Percentiles rank a stretch among this genome's conserved stretches.
Conservation (phyloP, 2,888 invertebrate genomes). For the Macrophya annulata region DNA sequence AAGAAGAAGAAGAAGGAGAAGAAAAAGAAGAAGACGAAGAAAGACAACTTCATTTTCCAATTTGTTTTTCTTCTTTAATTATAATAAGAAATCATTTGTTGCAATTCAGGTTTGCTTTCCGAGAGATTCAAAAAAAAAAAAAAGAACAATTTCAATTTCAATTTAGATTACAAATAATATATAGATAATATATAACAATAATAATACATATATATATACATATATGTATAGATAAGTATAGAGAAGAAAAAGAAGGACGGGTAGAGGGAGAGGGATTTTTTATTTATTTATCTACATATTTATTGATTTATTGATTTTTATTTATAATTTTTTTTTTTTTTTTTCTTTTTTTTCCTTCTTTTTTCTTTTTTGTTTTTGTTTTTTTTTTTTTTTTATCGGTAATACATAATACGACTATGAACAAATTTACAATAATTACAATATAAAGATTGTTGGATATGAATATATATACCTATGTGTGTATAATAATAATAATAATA, state of each 20-base stretch:
- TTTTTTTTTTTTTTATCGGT: constrained; percentile 31
- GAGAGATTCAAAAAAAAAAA: constrained; percentile 60
- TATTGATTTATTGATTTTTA: too few species aligned
- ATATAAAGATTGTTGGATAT: constrained; percentile 61
- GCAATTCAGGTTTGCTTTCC: constrained; percentile 65
- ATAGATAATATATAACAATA: not conserved
- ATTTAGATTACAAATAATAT: not conserved
- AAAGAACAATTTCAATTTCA: constrained; percentile 57
- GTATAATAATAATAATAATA: not conserved
- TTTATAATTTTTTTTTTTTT: not conserved
- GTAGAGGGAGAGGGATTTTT: not conserved
- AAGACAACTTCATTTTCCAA: not conserved
- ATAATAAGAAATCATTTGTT: constrained; percentile 67
- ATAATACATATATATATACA: not conserved
- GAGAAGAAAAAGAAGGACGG: not conserved
- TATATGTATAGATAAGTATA: constrained; percentile 4
- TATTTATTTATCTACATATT: too few species aligned
- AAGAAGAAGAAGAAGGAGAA: too few species aligned
- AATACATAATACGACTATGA: constrained; percentile 69
- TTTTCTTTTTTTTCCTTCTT: too few species aligned
- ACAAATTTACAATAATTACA: constrained; percentile 78
- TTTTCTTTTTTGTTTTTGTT: not conserved
- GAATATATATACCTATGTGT: constrained; percentile 1
- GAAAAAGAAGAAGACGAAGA: too few species aligned
- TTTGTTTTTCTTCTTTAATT: constrained; percentile 24